Percentiles rank a stretch among this genome's conserved stretches.
These are phyloP conservation scores for Sicus ferrugineus DNA, from an alignment of 2,888 invertebrate genomes.

Conservation along the genomic window DNA sequence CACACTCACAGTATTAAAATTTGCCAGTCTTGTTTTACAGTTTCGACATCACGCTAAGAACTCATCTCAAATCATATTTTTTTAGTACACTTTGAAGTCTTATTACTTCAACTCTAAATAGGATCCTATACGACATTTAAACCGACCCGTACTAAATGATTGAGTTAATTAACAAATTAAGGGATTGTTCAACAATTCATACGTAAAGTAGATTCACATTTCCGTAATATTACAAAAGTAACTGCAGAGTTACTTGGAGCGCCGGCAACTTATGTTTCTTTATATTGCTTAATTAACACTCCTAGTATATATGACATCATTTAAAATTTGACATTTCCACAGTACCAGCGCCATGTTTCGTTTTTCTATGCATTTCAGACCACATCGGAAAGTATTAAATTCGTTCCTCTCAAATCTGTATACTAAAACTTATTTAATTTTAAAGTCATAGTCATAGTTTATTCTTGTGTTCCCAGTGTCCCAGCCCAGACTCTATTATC, in stretches of 20 bases:
- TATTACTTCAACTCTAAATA: neutral
- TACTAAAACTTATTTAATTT: conserved; percentile 48
- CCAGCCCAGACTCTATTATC: neutral
- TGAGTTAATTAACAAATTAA: conserved; percentile 24
- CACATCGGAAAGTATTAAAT: conserved; percentile 45
- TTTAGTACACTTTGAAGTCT: neutral
- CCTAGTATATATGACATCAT: conserved; percentile 27
- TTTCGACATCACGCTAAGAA: neutral
- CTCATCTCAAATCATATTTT: conserved; percentile 23
- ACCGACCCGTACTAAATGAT: neutral
- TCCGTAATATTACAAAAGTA: neutral
- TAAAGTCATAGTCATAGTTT: conserved; percentile 1
- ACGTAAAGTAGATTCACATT: conserved; percentile 3
- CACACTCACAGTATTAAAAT: conserved; percentile 13
- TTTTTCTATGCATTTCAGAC: conserved; percentile 20
- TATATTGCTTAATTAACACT: conserved; percentile 64
- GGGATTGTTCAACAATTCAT: conserved; percentile 63
- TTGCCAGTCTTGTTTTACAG: conserved; percentile 27
- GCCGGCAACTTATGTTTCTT: conserved; percentile 42
- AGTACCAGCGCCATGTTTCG: neutral
- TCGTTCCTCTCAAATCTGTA: conserved; percentile 62
- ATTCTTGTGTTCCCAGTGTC: neutral
- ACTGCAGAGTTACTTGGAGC: conserved; percentile 2
- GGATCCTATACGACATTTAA: neutral
- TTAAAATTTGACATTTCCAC: conserved; percentile 37